Conservation (phyloP, 2,888 invertebrate genomes). For the Drosophila algonquin region DNA sequence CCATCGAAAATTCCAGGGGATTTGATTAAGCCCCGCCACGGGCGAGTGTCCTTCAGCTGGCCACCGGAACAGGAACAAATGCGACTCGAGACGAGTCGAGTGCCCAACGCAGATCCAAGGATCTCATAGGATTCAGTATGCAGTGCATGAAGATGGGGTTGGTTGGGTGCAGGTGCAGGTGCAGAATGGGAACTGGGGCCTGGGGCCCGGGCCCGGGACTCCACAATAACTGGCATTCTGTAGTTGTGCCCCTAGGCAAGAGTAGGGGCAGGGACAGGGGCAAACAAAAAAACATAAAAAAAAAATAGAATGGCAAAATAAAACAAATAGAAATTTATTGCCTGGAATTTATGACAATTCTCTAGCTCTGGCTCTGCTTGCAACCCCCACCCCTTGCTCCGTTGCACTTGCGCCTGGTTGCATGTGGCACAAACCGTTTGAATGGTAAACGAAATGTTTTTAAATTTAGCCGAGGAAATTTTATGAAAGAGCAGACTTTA, state of each 20-base stretch:
- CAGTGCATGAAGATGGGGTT: conserved; percentile 22
- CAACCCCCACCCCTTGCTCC: not conserved
- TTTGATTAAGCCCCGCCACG: conserved; percentile 4
- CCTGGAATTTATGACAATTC: conserved; percentile 81
- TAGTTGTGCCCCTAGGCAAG: not conserved
- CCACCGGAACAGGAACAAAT: conserved; percentile 5
- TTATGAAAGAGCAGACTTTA: not conserved
- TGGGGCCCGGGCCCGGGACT: conserved; percentile 19
- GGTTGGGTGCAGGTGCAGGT: not conserved
- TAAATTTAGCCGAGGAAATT: conserved; percentile 17
- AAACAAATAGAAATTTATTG: conserved; percentile 82
- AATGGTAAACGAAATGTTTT: conserved; percentile 33
- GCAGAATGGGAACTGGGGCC: not conserved
- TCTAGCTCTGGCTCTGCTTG: conserved; percentile 25
- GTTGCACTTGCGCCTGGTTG: conserved; percentile 21
- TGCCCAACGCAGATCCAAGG: conserved; percentile 30
- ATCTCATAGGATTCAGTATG: conserved; percentile 5
- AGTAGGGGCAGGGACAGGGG: not conserved
- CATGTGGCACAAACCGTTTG: conserved; percentile 15
- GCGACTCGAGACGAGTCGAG: conserved; percentile 3
- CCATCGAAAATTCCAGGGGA: not conserved
- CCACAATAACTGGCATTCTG: conserved; percentile 12
- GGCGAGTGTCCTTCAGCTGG: conserved; percentile 18
- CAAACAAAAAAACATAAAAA: conserved; percentile 3
- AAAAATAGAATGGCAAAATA: conserved; percentile 58